Evolutionary conservation across 2,888 invertebrate species (phyloP), one percentile per base, ranked within the genome.

Genomic region (Bimastos eiseni): DNA sequence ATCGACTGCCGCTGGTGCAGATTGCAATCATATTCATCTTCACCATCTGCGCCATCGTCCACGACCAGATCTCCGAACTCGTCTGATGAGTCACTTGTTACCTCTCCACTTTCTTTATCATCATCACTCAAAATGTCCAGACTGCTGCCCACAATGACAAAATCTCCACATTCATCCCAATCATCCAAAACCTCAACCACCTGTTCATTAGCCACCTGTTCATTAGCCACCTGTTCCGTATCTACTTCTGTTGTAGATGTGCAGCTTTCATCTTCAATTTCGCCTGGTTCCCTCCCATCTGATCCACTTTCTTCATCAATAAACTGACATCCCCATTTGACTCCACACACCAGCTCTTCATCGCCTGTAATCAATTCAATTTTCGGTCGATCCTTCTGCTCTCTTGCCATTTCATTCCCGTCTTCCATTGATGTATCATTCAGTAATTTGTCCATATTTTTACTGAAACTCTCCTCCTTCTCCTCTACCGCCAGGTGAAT

Each of bases 51-150:
- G 24, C 55, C 70, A 70, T 70, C 70, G n/a, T 70, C n/a, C 11
- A 70, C 6, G n/a, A 70, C 70, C 5, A 70, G n/a, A 70, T n/a
- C 70, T 70, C 70, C 70, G n/a, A 70, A 70, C 70, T 70, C 70
- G n/a, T 70, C 70, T 13, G 70, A 70, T 11, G 70, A 70, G 6
- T 70, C 70, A 70, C 70, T 70, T 70, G 70, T 70, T 70, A 70
- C 30, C n/a, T 70, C 70, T 70, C 70, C 70, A 70, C 70, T 70
- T n/a, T 70, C 70, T 70, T n/a, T 70, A 70, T n/a, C 70, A n/a
- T 70, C 70, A 70, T 70, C 70, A 70, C 70, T 70, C n/a, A 70
- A 70, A 70, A n/a, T n/a, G 8, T 70, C 70, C 70, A 70, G 70
- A 70, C n/a, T n/a, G n/a, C n/a, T 70, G 30, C 70, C 70, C 30